phyloP scores from a whole-genome alignment of 2,113 vertebrate species.

The Sceloporus tristichus region DNA sequence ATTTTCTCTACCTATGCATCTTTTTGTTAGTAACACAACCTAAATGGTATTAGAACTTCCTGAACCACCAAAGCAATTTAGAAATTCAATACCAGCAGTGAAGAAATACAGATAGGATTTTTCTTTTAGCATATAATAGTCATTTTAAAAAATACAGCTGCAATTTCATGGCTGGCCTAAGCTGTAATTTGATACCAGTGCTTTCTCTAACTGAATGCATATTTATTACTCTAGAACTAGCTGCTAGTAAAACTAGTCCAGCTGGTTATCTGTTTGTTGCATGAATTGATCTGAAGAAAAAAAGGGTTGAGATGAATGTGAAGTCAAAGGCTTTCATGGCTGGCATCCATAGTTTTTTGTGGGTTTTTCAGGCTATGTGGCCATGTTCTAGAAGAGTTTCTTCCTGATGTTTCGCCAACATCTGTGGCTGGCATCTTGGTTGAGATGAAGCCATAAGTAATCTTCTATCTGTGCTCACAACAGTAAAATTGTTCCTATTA shows the following conservation, averaged over 20 bases:
- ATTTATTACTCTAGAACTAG: slow-evolving; percentile 32
- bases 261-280: not conserved
- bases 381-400: too few relatives aligned
- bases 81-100: slow-evolving; percentile 22
- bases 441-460: not conserved
- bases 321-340: too few relatives aligned
- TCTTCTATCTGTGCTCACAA: not conserved
- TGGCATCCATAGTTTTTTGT: too few relatives aligned
- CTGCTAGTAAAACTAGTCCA: slow-evolving; percentile 15
- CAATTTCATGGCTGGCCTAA: slow-evolving; percentile 57
- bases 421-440: not conserved
- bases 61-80: slow-evolving; percentile 54
- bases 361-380: too few relatives aligned
- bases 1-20: slow-evolving; percentile 44
- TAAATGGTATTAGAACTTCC: slow-evolving; percentile 45
- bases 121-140: slow-evolving; percentile 19
- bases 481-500: not conserved
- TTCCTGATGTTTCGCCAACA: too few relatives aligned
- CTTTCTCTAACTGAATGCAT: not conserved
- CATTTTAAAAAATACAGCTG: slow-evolving; percentile 9
- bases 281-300: not conserved
- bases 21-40: slow-evolving; percentile 47
- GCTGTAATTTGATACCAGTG: slow-evolving; percentile 24
- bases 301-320: not conserved
- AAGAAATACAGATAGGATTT: slow-evolving; percentile 48